phyloP scores from a whole-genome alignment of 2,797 vertebrate species.

The Mastacembelus armatus region DNA sequence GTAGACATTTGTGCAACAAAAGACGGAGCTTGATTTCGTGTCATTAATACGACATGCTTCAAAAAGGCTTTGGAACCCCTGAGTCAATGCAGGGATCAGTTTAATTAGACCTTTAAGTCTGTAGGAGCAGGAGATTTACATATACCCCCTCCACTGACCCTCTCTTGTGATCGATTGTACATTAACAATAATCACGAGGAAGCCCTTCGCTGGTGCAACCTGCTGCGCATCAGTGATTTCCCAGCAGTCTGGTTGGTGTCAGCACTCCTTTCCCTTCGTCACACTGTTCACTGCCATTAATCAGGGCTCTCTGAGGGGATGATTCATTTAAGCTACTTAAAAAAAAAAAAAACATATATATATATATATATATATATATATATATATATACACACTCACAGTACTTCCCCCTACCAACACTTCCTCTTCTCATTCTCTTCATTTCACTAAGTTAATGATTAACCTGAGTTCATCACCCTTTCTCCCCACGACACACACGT shows the following conservation, averaged over 20 bases:
- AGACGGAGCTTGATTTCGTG: constrained; percentile 64
- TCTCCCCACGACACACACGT: constrained; percentile 21
- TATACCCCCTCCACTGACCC: constrained; percentile 63
- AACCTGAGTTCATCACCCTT: constrained; percentile 68
- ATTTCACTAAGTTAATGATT: constrained; percentile 79
- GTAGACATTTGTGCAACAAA: constrained; percentile 62
- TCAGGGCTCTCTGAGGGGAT: constrained; percentile 57
- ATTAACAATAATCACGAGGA: constrained; percentile 64
- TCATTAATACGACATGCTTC: constrained; percentile 76
- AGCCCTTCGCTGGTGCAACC: constrained; percentile 23
- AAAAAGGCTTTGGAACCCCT: constrained; percentile 74
- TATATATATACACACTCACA: constrained; percentile 23
- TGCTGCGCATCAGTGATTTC: constrained; percentile 67
- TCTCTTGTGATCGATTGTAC: constrained; percentile 72
- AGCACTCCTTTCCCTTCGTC: constrained; percentile 41
- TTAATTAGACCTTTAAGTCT: constrained; percentile 81
- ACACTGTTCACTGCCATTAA: constrained; percentile 43
- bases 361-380: no score
- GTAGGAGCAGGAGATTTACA: constrained; percentile 68
- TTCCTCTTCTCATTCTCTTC: constrained; percentile 52
- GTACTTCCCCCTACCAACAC: no score
- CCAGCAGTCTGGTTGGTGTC: constrained; percentile 49
- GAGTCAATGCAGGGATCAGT: constrained; percentile 78
- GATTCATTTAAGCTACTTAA: constrained; percentile 58
- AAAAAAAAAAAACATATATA: no score